These are phyloP conservation scores for Macrosiphum euphorbiae DNA, from an alignment of 2,888 invertebrate species.

Conservation along the genomic window DNA sequence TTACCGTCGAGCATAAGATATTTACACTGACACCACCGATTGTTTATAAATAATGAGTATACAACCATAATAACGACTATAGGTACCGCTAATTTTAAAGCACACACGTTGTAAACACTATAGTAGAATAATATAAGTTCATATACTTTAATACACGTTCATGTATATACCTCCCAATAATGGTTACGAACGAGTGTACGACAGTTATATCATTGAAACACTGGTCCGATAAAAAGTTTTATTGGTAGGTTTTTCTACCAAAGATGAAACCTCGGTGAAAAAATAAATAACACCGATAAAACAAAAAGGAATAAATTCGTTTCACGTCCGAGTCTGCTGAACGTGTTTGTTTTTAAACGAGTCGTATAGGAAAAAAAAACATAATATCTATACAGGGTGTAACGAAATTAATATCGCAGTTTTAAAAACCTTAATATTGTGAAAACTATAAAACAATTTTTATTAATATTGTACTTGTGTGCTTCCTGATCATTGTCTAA, in stretches of 20 bases:
- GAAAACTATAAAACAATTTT: background rate
- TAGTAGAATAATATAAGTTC: background rate
- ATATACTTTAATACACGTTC: background rate
- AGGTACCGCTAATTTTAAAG: background rate
- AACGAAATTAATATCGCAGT: background rate
- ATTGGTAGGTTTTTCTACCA: background rate
- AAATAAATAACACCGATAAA: background rate
- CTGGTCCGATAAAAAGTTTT: background rate
- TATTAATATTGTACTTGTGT: background rate
- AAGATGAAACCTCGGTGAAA: background rate
- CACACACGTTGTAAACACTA: background rate
- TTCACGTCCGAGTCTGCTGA: slow-evolving; percentile 2
- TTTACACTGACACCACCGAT: background rate
- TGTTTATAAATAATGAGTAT: background rate
- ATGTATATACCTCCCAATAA: background rate
- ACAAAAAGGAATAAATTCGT: background rate
- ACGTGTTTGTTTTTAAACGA: slow-evolving; percentile 37
- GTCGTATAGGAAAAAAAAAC: background rate
- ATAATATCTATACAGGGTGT: background rate
- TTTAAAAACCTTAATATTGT: background rate
- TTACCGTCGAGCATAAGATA: background rate
- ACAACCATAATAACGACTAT: background rate
- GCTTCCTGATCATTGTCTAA: background rate
- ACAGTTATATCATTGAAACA: background rate
- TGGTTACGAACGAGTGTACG: background rate